phyloP scores from a whole-genome alignment of 2,888 invertebrate genomes.

The Blastobasis adustella region DNA sequence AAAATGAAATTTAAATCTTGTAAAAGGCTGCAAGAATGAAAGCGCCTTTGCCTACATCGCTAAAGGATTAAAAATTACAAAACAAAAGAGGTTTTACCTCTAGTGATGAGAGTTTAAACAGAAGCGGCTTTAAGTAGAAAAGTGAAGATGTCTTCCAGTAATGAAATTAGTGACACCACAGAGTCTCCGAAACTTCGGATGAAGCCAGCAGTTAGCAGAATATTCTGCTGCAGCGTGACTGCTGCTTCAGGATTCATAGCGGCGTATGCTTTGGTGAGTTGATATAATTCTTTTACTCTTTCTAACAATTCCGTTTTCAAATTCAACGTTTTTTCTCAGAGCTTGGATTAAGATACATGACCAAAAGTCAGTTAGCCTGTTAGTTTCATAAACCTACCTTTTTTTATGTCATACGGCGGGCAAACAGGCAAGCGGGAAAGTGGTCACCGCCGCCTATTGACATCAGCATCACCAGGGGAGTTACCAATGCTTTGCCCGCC shows the following conservation, averaged over 20 bases:
- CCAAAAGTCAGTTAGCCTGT: background rate
- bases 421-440: too few relatives aligned
- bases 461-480: too few relatives aligned
- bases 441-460: too few relatives aligned
- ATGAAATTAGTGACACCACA: constrained; percentile 52
- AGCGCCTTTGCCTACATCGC: background rate
- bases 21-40: background rate
- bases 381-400: background rate
- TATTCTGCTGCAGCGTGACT: constrained; percentile 70
- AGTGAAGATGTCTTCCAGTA: constrained; percentile 50
- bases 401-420: too few relatives aligned
- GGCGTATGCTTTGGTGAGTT: constrained; percentile 65
- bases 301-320: too few relatives aligned
- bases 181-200: constrained; percentile 43
- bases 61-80: too few relatives aligned
- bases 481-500: too few relatives aligned
- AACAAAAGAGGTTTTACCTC: too few relatives aligned
- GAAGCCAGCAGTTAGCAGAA: constrained; percentile 62
- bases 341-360: background rate
- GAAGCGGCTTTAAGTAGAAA: background rate
- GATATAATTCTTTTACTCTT: too few relatives aligned
- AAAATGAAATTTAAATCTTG: background rate
- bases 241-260: constrained; percentile 69
- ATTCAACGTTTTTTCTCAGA: background rate
- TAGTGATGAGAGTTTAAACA: too few relatives aligned